phyloP scores from a whole-genome alignment of 2,888 invertebrate genomes.

The Pachycephus smyrnensis region DNA sequence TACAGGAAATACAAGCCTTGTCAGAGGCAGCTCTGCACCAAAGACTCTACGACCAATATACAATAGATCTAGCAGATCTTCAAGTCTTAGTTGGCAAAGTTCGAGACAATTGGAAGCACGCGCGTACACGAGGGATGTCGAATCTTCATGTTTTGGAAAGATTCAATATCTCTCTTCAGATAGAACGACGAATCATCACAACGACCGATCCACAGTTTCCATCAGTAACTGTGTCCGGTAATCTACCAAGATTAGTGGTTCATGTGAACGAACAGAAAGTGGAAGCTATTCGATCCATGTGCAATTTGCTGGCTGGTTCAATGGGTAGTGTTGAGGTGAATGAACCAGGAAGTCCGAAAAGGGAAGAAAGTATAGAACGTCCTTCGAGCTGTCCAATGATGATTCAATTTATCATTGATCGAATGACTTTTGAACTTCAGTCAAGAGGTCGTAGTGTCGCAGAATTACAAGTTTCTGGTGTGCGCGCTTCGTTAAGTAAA shows the following conservation, averaged over 20 bases:
- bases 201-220: conserved; percentile 91
- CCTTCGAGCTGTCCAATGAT: conserved; percentile 71
- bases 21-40: conserved; percentile 75
- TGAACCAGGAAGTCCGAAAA: conserved; percentile 58
- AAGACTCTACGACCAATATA: conserved; percentile 82
- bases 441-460: conserved; percentile 90
- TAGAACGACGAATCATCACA: conserved; percentile 84
- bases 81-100: conserved; percentile 89
- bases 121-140: conserved; percentile 86
- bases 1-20: conserved; percentile 54
- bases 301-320: conserved; percentile 64
- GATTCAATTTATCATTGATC: conserved; percentile 89
- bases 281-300: conserved; percentile 72
- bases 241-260: conserved; percentile 86
- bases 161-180: conserved; percentile 73
- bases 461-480: conserved; percentile 92
- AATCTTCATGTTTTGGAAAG: conserved; percentile 86
- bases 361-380: conserved; percentile 54
- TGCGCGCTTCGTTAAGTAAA: conserved; percentile 80
- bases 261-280: conserved; percentile 95
- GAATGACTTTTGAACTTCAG: conserved; percentile 83
- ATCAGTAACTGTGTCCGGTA: conserved; percentile 84
- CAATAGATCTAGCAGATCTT: conserved; percentile 63
- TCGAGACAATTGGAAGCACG: conserved; percentile 91
- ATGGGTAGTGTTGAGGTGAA: conserved; percentile 28